Evolutionary conservation across 1,140 invertebrate species (phyloP), one percentile per base, ranked within the genome.

Genomic region (Rhizoglyphus robini): DNA sequence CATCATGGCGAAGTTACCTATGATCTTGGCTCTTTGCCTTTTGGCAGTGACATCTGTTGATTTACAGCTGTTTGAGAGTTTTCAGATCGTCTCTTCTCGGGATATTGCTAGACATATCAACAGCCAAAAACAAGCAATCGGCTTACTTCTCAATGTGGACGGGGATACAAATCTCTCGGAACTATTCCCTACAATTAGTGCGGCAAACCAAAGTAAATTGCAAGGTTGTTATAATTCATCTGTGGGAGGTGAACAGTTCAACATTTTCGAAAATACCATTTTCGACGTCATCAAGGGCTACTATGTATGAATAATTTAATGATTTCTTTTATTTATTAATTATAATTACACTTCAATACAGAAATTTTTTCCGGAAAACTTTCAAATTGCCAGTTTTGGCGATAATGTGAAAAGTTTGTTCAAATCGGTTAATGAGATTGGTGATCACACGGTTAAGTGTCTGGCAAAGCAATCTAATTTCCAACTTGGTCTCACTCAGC

Each of bases 351-450:
- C 23, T 51, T 51, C 29, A 3, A 51, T 13, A 51, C 27, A 60
- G 58, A 60, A 60, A 60, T 15, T n/a, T 60, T 60, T 60, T 29
- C 58, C 58, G 27, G 58, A 60, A 60, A 60, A 60, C 36, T 60
- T 60, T 32, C 15, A 60, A 20, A 8, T 60, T 13, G 29, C 15
- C 13, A 13, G 23, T 34, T 60, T 60, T 4, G 15, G 15, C 2
- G 27, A 60, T 11, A 15, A 29, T 20, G 27, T 32, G n/a, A 60
- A 60, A 27, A 60, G 36, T 46, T 27, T 60, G 11, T 60, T 60
- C 20, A 8, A 60, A n/a, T 60, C 58, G 27, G 23, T 32, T 11
- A 30, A 29, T 18, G 3, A 60, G 18, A 60, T 60, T 46, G 58
- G 15, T 2, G 13, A 34, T 32, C 29, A 60, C 36, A 60, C 58